Conservation (phyloP, 2,888 invertebrate species). For the Phyllotreta striolata region DNA sequence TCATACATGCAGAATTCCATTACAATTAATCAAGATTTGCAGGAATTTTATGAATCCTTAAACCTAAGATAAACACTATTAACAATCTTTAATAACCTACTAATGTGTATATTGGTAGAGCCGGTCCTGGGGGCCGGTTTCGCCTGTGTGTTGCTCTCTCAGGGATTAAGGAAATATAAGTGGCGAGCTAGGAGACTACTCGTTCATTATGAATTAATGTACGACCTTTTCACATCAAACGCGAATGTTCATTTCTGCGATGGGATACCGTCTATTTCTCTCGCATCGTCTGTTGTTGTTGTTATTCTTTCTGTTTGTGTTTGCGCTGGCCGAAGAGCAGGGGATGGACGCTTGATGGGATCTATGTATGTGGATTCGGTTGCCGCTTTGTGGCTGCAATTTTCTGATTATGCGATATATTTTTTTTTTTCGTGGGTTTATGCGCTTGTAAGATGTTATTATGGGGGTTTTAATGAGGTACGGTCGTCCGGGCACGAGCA, state of each 20-base stretch:
- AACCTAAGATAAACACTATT: no score
- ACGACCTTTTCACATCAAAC: conserved; percentile 59
- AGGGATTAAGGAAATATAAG: conserved; percentile 63
- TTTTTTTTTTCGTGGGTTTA: no score
- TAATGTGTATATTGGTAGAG: conserved; percentile 20
- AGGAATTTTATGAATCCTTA: no score
- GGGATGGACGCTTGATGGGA: conserved; percentile 9
- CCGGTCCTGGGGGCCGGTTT: conserved; percentile 49
- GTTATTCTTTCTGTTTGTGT: conserved; percentile 42
- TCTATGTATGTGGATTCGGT: conserved; percentile 5
- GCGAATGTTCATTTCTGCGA: conserved; percentile 52
- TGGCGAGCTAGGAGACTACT: conserved; percentile 59
- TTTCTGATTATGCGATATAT: conserved; percentile 14
- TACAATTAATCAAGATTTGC: no score
- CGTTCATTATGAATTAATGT: conserved; percentile 62
- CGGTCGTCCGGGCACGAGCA: no score
- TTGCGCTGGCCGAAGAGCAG: conserved; percentile 24
- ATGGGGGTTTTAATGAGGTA: no score
- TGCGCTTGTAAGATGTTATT: no score
- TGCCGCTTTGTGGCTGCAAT: conserved; percentile 15
- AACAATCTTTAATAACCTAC: background rate
- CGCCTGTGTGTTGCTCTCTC: conserved; percentile 54
- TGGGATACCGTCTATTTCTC: conserved; percentile 42
- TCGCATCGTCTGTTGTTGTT: conserved; percentile 41
- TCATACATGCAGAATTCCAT: no score